A percentile compares a stretch with the other conserved stretches of the same genome.
These are phyloP conservation scores for Volucella inanis DNA, from an alignment of 2,888 invertebrate species.

Conservation along the genomic window DNA sequence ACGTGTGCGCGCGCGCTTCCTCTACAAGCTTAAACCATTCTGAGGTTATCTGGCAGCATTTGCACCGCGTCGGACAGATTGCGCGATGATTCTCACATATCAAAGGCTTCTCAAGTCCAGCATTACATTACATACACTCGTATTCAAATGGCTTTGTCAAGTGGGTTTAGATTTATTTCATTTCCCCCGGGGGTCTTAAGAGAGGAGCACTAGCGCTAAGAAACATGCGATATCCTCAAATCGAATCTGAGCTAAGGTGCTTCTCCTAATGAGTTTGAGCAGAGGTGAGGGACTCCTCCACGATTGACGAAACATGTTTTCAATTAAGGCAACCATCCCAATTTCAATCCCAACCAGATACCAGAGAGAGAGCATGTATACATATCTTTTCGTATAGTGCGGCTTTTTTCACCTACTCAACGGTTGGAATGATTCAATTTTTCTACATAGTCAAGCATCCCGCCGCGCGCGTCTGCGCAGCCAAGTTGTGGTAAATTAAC, in stretches of 20 bases:
- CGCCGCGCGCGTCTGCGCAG: slow-evolving; percentile 38
- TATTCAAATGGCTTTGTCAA: slow-evolving; percentile 70
- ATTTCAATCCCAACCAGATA: background rate
- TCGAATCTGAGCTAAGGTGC: slow-evolving; percentile 15
- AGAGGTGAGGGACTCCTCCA: slow-evolving; percentile 14
- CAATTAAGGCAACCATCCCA: slow-evolving; percentile 47
- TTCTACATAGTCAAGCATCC: slow-evolving; percentile 38
- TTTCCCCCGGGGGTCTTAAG: slow-evolving; percentile 45
- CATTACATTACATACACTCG: slow-evolving; percentile 1
- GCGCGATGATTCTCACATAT: slow-evolving; percentile 66
- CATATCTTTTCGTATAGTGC: background rate
- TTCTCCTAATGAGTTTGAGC: slow-evolving; percentile 47
- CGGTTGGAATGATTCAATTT: slow-evolving; percentile 67
- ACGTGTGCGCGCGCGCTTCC: slow-evolving; percentile 38
- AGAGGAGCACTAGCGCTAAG: background rate
- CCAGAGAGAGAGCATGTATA: background rate
- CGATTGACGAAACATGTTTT: slow-evolving; percentile 68
- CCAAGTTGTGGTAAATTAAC: slow-evolving; percentile 39
- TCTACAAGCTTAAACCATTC: background rate
- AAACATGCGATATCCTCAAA: slow-evolving; percentile 8
- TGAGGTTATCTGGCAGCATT: slow-evolving; percentile 30
- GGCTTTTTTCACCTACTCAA: slow-evolving; percentile 59
- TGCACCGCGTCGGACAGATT: slow-evolving; percentile 59
- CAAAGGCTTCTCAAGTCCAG: slow-evolving; percentile 24
- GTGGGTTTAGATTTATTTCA: slow-evolving; percentile 69